Base-by-base conservation (phyloP, 1,140 invertebrate genomes). In the Hestina assimilis region DNA sequence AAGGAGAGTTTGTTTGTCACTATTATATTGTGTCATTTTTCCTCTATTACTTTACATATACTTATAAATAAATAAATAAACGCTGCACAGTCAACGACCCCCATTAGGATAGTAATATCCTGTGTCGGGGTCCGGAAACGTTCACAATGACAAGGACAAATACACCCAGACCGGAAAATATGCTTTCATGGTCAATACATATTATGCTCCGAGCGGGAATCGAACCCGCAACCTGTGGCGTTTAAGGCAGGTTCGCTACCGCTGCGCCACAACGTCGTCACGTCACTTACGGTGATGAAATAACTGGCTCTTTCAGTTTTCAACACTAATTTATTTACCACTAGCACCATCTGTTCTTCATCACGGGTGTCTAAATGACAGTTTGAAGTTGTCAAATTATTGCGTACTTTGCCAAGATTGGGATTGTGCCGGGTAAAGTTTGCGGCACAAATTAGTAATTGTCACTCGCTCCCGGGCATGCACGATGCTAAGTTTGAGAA, bases 381-480 rank as follows among this genome's bases (percentile, higher is more conserved):
- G 67, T 85, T 85, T 83, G 76, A 83, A 85, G 73, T 80, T 80
- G 73, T 79, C 78, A 82, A 83, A 85, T 83, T 81, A 85, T 73
- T 74, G 74, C 74, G 56, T 69, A 71, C 61, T 70, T 69, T 68
- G 54, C 61, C 47, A 68, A 72, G 66, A 70, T 75, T 74, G 59
- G 55, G 60, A 62, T 59, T 62, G 64, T 60, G 66, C 45, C 48
- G 19, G 47, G 46, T 23, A 31, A 72, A 72, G 54, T 69, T 63
- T 75, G 31, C 50, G 48, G 56, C 50, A 31, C 61, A 68, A 72
- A 73, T 69, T 72, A 71, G 55, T 69, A 45, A 57, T 58, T 60
- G 57, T 60, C 53, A 58, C 50, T 23, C 43, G 56, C 48, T 60
- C 50, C 24, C 41, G 31, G 42, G 47, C 57, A 59, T 52, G 48